A percentile compares a stretch with the other conserved stretches of the same genome.
These are phyloP conservation scores for Saguinus imperator DNA, from an alignment of 2,113 vertebrate genomes.

Conservation along the genomic window DNA sequence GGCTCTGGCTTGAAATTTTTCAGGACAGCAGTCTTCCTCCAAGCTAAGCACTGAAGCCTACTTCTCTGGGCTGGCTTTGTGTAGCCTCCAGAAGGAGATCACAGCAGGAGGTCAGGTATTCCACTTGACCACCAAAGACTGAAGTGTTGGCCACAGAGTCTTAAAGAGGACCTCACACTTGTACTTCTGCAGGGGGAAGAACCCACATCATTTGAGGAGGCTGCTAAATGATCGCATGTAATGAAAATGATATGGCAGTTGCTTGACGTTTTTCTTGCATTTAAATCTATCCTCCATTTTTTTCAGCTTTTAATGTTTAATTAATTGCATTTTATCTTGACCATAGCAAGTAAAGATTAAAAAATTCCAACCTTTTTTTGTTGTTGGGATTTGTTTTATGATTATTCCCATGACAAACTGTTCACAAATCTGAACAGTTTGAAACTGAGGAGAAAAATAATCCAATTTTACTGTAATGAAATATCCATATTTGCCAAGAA, in stretches of 20 bases:
- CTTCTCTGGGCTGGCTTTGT: background rate
- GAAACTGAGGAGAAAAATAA: background rate
- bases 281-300: background rate
- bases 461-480: background rate
- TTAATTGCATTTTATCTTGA: conserved; percentile 5
- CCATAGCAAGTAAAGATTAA: background rate
- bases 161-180: background rate
- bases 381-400: background rate
- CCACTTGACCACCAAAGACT: background rate
- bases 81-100: background rate
- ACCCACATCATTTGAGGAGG: background rate
- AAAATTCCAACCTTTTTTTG: background rate
- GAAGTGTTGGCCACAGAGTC: too few species aligned
- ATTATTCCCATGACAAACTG: background rate
- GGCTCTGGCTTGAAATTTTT: background rate
- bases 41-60: background rate
- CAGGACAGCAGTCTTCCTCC: background rate
- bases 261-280: background rate
- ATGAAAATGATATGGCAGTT: background rate
- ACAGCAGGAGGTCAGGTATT: rapidly evolving
- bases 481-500: background rate
- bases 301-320: background rate
- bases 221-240: too few species aligned
- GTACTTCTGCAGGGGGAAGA: background rate
- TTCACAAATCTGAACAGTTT: background rate